A percentile compares a stretch with the other conserved stretches of the same genome.
Conservation (phyloP, 1,140 invertebrate species). For the Drosophila gunungcola region DNA sequence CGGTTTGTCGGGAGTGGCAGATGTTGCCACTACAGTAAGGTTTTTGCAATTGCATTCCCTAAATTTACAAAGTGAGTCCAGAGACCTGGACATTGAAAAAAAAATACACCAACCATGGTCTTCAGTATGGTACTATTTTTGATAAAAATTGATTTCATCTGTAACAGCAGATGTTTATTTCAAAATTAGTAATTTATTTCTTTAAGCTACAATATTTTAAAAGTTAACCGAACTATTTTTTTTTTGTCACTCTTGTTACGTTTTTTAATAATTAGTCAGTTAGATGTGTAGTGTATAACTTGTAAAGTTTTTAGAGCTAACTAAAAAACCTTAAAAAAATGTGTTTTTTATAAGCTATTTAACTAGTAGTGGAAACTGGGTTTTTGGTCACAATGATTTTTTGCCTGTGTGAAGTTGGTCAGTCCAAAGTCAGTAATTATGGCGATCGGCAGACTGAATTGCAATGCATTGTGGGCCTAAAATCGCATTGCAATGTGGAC, state of each 20-base stretch:
- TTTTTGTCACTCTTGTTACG: too few species aligned
- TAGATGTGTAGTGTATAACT: too few species aligned
- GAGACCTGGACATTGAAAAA: neutral
- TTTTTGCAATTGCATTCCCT: neutral
- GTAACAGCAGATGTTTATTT: too few species aligned
- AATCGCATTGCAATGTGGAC: conserved; percentile 56
- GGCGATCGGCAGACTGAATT: conserved; percentile 68
- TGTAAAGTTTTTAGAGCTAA: too few species aligned
- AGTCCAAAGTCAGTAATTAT: conserved; percentile 64
- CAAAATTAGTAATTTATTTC: too few species aligned
- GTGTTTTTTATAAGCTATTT: too few species aligned
- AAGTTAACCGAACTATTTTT: too few species aligned
- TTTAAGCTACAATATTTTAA: too few species aligned
- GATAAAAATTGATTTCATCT: too few species aligned
- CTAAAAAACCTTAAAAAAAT: too few species aligned
- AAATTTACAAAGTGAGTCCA: neutral
- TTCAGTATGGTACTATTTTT: too few species aligned
- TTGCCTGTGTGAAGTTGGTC: conserved; percentile 6
- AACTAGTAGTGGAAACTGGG: neutral
- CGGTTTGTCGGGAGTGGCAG: conserved; percentile 40
- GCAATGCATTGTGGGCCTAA: conserved; percentile 64
- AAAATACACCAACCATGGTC: neutral
- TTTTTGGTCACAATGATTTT: neutral
- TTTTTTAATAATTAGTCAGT: too few species aligned
- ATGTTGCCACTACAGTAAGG: conserved; percentile 9